These are phyloP conservation scores for Cheiracanthium punctorium DNA, from an alignment of 2,888 invertebrate species.

Conservation along the genomic window DNA sequence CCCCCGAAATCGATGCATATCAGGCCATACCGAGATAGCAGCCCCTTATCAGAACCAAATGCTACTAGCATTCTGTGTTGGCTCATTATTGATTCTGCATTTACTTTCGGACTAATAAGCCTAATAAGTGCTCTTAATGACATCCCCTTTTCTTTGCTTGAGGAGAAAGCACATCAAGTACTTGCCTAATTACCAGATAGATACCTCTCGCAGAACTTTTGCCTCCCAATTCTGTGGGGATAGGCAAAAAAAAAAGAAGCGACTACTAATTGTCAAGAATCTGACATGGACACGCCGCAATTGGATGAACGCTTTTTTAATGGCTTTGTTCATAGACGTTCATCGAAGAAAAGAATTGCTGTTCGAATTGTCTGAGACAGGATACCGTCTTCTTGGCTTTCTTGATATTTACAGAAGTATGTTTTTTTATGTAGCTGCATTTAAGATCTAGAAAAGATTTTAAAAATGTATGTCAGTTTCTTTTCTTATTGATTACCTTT, in stretches of 20 bases:
- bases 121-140: constrained; percentile 41
- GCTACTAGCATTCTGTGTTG: background rate
- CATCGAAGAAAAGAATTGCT: background rate
- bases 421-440: too few species aligned
- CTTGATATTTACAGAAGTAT: too few species aligned
- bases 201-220: background rate
- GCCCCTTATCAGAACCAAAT: background rate
- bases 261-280: background rate
- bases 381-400: background rate
- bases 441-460: too few species aligned
- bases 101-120: constrained; percentile 15
- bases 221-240: background rate
- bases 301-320: background rate
- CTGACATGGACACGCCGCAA: background rate
- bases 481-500: too few species aligned
- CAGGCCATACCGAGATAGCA: background rate
- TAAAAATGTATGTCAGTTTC: too few species aligned
- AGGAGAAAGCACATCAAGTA: background rate
- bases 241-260: background rate
- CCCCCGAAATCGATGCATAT: background rate
- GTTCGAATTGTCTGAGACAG: background rate
- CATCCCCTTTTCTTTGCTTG: background rate
- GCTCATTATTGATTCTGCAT: constrained; percentile 42
- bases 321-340: background rate
- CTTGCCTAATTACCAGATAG: constrained; percentile 10